Conservation (phyloP, 2,888 invertebrate species). For the Drosophila austrosaltans region DNA sequence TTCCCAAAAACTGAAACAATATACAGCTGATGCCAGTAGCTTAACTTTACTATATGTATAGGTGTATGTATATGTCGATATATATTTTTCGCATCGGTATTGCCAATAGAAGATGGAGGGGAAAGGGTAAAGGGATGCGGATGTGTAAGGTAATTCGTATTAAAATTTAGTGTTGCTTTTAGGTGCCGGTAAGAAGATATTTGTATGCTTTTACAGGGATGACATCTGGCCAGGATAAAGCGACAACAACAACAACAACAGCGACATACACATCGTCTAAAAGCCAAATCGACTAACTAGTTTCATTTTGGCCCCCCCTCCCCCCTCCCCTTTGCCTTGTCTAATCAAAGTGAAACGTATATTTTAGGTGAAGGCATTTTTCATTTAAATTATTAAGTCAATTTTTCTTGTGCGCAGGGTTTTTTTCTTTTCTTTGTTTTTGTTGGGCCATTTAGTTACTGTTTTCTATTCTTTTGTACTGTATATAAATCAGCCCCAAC, state of each 20-base stretch:
- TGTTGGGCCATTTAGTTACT: not conserved
- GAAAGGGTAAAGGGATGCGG: not conserved
- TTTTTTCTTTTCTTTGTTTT: not conserved
- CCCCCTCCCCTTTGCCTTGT: not conserved
- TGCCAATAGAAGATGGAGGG: too few species aligned
- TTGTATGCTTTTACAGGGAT: slow-evolving; percentile 62
- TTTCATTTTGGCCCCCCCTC: not conserved
- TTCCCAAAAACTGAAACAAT: not conserved
- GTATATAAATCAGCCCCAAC: slow-evolving; percentile 11
- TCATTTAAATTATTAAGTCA: slow-evolving; percentile 61
- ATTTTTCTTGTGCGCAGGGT: slow-evolving; percentile 29
- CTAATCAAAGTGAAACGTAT: slow-evolving; percentile 10
- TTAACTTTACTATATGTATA: not conserved
- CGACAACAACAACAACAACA: slow-evolving; percentile 23
- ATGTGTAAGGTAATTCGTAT: slow-evolving; percentile 46
- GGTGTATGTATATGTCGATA: not conserved
- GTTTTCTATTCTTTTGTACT: slow-evolving; percentile 24
- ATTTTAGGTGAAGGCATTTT: slow-evolving; percentile 31
- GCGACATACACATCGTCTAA: not conserved
- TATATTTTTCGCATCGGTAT: slow-evolving; percentile 45
- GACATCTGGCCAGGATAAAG: slow-evolving; percentile 41
- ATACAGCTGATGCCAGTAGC: slow-evolving; percentile 9
- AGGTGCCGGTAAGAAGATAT: slow-evolving; percentile 68
- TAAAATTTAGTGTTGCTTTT: slow-evolving; percentile 71
- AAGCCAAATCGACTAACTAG: slow-evolving; percentile 9